Percentiles rank a stretch among this genome's conserved stretches.
Conservation (phyloP, 1,140 invertebrate genomes). For the Heliconius melpomene region DNA sequence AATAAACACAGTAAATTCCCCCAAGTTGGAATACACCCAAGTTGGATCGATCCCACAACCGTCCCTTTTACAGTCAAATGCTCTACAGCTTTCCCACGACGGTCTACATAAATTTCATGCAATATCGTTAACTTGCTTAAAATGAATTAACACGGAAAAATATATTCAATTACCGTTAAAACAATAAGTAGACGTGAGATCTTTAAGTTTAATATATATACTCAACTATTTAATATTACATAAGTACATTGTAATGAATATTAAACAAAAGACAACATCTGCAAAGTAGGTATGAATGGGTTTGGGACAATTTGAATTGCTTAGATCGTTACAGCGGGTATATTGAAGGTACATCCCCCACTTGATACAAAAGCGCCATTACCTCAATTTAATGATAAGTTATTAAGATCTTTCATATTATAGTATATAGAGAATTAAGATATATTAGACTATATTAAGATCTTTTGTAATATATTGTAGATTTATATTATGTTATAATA, state of each 20-base stretch:
- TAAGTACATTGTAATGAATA: background rate
- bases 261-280: background rate
- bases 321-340: background rate
- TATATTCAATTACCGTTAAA: too few relatives aligned
- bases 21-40: too few relatives aligned
- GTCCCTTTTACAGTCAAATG: too few relatives aligned
- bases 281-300: background rate
- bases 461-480: background rate
- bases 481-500: background rate
- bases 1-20: too few relatives aligned
- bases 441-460: too few relatives aligned
- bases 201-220: background rate
- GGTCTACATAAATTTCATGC: too few relatives aligned
- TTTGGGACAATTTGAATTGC: background rate
- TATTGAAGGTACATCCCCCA: slow-evolving; percentile 4
- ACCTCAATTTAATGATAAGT: background rate
- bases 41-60: too few relatives aligned
- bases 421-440: too few relatives aligned
- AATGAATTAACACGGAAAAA: too few relatives aligned
- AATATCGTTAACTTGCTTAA: too few relatives aligned
- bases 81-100: too few relatives aligned
- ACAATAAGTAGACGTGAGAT: too few relatives aligned
- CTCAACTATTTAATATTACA: background rate
- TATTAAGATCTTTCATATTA: background rate
- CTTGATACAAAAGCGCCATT: background rate